These are phyloP conservation scores for Kobus ellipsiprymnus DNA, from an alignment of 2,113 vertebrate genomes.

Conservation along the genomic window DNA sequence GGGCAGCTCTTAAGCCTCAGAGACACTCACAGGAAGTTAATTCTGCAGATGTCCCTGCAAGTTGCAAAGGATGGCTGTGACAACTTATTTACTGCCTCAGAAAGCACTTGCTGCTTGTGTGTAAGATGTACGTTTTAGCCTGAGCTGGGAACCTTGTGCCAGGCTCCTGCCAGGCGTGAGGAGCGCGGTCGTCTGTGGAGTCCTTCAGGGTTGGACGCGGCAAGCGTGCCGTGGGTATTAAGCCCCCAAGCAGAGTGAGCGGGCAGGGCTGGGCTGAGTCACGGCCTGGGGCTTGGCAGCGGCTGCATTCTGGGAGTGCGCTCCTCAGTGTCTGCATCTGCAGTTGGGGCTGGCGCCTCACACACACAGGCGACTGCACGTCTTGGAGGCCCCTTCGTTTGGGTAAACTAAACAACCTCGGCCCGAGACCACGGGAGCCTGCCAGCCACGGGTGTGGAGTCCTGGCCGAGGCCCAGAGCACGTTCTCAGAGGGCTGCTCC, in stretches of 20 bases:
- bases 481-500: too few species aligned
- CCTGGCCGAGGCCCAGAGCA: neutral
- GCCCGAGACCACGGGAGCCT: neutral
- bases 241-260: neutral
- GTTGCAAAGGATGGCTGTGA: neutral
- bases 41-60: neutral
- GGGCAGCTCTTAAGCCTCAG: neutral
- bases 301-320: neutral
- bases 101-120: neutral
- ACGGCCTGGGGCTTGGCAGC: too few species aligned
- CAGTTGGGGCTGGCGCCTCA: neutral
- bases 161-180: neutral
- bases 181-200: neutral
- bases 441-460: neutral
- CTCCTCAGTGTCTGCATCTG: neutral
- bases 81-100: neutral
- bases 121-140: neutral
- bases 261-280: too few species aligned
- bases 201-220: rapidly evolving
- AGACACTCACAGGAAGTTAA: rapidly evolving
- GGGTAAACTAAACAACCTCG: neutral
- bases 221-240: neutral
- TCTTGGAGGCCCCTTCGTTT: neutral
- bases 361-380: neutral
- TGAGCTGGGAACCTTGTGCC: neutral